Evolutionary conservation across 2,797 vertebrate species (phyloP).

Genomic region (Coccyzus lansbergi): DNA sequence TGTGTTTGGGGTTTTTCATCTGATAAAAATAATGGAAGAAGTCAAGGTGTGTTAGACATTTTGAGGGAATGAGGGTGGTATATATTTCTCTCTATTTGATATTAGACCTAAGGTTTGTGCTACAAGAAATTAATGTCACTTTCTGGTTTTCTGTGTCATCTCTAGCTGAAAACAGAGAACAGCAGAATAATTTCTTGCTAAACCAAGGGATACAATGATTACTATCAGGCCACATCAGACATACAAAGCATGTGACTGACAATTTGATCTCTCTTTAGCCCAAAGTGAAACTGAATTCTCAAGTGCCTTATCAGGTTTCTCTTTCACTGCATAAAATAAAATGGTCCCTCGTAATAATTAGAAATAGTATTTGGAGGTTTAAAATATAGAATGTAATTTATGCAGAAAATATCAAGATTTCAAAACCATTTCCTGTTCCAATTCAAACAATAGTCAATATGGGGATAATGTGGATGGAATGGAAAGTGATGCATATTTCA

Average conservation of each 20-base stretch:
- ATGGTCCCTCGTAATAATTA: background rate
- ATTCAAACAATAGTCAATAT: background rate
- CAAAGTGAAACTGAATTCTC: background rate
- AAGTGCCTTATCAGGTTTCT: background rate
- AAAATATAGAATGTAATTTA: background rate
- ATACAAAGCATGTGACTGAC: background rate
- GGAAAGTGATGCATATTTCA: background rate
- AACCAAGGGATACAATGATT: background rate
- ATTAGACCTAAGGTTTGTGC: background rate
- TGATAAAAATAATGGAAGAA: background rate
- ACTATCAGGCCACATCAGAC: background rate
- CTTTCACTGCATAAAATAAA: background rate
- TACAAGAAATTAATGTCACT: background rate
- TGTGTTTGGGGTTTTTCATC: background rate
- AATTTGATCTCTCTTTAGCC: background rate
- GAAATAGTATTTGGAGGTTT: background rate
- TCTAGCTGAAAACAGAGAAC: background rate
- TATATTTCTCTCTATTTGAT: background rate
- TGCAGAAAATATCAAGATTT: background rate
- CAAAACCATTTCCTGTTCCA: background rate
- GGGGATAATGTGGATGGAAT: background rate
- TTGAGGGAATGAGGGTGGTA: background rate
- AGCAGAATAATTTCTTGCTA: background rate
- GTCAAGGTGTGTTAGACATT: background rate
- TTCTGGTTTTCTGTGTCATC: background rate